Conservation (phyloP, 2,888 invertebrate genomes). For the Argyresthia goedartella region DNA sequence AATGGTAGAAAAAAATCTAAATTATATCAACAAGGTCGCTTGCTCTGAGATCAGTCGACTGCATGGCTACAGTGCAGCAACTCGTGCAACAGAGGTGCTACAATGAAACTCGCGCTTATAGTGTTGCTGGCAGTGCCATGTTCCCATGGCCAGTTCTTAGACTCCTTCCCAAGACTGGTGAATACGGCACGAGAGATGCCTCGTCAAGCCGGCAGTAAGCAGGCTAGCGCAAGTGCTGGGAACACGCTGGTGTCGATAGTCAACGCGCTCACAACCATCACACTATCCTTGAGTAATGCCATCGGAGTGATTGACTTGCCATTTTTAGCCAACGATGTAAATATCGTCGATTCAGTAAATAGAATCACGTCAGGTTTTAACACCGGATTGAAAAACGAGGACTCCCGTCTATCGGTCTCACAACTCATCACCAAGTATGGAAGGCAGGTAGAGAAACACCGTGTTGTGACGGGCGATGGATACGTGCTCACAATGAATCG, state of each 20-base stretch:
- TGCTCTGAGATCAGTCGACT: not conserved
- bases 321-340: conserved; percentile 17
- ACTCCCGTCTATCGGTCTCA: conserved; percentile 24
- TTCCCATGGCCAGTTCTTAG: not conserved
- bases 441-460: conserved; percentile 27
- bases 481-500: conserved; percentile 35
- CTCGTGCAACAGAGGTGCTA: not conserved
- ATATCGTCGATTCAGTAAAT: conserved; percentile 21
- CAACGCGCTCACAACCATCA: conserved; percentile 17
- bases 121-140: not conserved
- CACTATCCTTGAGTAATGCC: conserved; percentile 20
- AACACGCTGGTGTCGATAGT: conserved; percentile 19
- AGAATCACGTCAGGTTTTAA: conserved; percentile 22
- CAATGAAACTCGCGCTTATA: not conserved
- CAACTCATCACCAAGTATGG: conserved; percentile 35
- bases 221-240: conserved; percentile 12
- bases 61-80: not conserved
- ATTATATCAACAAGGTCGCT: too few relatives aligned
- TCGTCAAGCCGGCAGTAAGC: not conserved
- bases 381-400: conserved; percentile 28
- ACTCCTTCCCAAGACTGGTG: not conserved
- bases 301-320: conserved; percentile 19
- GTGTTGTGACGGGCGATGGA: conserved; percentile 35
- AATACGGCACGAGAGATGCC: not conserved
- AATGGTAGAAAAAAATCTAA: too few relatives aligned